Conservation (phyloP, 2,888 invertebrate species). For the Blastobasis lacticolella region DNA sequence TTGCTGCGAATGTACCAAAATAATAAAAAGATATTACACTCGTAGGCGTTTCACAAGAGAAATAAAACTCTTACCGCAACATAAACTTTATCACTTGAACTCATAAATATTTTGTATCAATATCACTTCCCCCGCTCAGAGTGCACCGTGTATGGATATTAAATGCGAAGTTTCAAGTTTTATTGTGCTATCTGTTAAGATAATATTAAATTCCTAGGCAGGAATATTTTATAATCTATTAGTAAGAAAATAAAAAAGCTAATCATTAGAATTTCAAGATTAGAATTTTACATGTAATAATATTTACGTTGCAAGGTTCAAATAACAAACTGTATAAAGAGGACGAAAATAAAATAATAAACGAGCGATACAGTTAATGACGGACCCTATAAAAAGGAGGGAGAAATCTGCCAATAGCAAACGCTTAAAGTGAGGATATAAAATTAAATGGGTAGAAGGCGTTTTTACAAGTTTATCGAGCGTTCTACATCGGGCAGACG, state of each 20-base stretch:
- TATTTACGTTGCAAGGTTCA: conserved; percentile 7
- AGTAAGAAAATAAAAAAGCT: neutral
- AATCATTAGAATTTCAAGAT: too few species aligned
- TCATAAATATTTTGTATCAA: conserved; percentile 62
- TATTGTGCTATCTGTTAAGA: conserved; percentile 15
- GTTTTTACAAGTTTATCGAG: conserved; percentile 74
- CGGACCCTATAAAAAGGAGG: conserved; percentile 51
- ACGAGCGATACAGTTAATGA: conserved; percentile 60
- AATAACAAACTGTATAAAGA: conserved; percentile 36
- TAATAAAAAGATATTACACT: conserved; percentile 11
- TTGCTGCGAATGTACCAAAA: conserved; percentile 1
- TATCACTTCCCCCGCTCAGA: conserved; percentile 39
- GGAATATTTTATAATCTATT: neutral
- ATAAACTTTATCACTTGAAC: conserved; percentile 63
- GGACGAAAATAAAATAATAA: conserved; percentile 53
- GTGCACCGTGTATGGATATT: conserved; percentile 23
- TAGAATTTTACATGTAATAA: too few species aligned
- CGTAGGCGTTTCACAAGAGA: conserved; percentile 42
- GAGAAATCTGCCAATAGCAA: conserved; percentile 69
- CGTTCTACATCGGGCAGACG: conserved; percentile 69
- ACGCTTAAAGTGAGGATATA: conserved; percentile 65
- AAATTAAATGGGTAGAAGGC: conserved; percentile 72
- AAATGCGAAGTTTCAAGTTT: conserved; percentile 32
- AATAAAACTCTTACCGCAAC: conserved; percentile 65
- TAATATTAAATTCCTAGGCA: too few species aligned